Conservation (phyloP, 1,140 invertebrate species). For the Drosophila repleta region DNA sequence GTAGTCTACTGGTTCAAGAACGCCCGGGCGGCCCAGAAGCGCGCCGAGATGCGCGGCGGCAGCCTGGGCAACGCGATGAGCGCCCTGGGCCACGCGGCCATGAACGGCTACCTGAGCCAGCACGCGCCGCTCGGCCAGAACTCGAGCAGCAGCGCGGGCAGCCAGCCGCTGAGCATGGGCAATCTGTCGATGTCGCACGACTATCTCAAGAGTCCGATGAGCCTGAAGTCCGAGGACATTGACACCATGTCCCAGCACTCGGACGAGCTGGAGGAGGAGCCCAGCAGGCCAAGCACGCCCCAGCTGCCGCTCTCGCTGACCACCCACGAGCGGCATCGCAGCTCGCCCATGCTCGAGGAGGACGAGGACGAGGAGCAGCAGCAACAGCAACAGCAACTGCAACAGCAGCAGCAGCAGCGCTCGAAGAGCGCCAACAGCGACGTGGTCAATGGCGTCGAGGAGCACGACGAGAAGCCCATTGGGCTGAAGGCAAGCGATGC, state of each 20-base stretch:
- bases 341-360: slow-evolving; percentile 63
- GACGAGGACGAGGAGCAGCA: slow-evolving; percentile 49
- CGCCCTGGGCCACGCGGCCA: slow-evolving; percentile 70
- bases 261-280: slow-evolving; percentile 82
- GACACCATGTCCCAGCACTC: slow-evolving; percentile 84
- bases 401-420: slow-evolving; percentile 39
- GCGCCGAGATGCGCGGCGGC: slow-evolving; percentile 89
- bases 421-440: slow-evolving; percentile 46
- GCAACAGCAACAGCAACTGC: slow-evolving; percentile 40
- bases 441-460: slow-evolving; percentile 52
- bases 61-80: slow-evolving; percentile 69
- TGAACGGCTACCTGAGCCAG: slow-evolving; percentile 80
- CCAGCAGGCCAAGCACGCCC: slow-evolving; percentile 70
- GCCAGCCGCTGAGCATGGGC: slow-evolving; percentile 74
- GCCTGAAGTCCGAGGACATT: slow-evolving; percentile 83
- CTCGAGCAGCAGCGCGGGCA: slow-evolving; percentile 73
- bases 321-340: slow-evolving; percentile 79
- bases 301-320: slow-evolving; percentile 80
- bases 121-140: slow-evolving; percentile 76
- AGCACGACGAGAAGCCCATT: slow-evolving; percentile 47
- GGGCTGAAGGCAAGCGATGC: slow-evolving; percentile 24
- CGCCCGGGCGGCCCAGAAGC: slow-evolving; percentile 96
- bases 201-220: slow-evolving; percentile 82
- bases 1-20: slow-evolving; percentile 99
- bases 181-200: slow-evolving; percentile 80